Evolutionary conservation across 2,797 vertebrate genomes (phyloP), one percentile per base, ranked within the genome.

Genomic region (Sebastes nivosus): DNA sequence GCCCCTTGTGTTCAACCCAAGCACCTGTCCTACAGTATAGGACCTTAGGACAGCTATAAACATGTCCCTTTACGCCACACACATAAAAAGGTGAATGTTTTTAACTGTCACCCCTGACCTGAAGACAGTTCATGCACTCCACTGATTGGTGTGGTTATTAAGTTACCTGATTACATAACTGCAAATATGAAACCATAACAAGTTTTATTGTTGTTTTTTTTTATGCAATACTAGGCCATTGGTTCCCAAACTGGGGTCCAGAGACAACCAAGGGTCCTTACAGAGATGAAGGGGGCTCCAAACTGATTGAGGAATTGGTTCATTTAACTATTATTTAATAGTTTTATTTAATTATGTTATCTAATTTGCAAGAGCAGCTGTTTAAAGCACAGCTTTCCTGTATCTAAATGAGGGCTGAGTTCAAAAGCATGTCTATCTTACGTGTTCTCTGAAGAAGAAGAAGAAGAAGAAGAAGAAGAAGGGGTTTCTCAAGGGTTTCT

Each of bases 81-180:
- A 69, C 32, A 58, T 54, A 59, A 32, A 65, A 46, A 50, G 63
- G 61, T 29, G 38, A 16, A 42, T 61, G 10, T 59, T 65, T 70
- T 64, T 77, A 75, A 69, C 58, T 38, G 29, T 73, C 63, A 77
- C 72, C 34, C 12, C 60, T 27, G 65, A 73, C 57, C 67, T 30
- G 30, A 16, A 34, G 54, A 79, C n/a, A 52, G 50, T 57, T 8
- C 0, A 3, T 4, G 13, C 72, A 76, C 32, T 68, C 59, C 58
- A 58, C 60, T 79, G 58, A 64, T 42, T 65, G 38, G 6, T 16
- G 12, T 74, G 63, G 30, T 77, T 75, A 79, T 82, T 71, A 67
- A 60, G 2, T 81, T 75, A 67, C 27, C 18, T 30, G 27, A 72
- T 80, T 79, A 78, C 46, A 74, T 60, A 77, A 83, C 63, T 54